phyloP scores from a whole-genome alignment of 2,888 invertebrate genomes.

The Pseudococcus viburni region DNA sequence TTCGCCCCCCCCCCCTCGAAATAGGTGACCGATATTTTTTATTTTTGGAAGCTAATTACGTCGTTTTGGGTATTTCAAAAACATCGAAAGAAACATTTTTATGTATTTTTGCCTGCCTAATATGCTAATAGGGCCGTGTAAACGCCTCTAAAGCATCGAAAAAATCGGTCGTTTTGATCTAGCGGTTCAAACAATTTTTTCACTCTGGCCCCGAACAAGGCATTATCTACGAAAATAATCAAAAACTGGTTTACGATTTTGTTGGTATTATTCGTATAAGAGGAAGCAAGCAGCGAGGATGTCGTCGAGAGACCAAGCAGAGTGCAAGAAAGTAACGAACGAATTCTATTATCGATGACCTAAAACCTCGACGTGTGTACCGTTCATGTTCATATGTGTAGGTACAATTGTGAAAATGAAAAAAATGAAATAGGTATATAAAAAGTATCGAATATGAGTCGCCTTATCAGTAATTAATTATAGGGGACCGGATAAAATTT shows the following conservation, averaged over 20 bases:
- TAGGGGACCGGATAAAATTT: conserved; percentile 53
- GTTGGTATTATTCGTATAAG: background rate
- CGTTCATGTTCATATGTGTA: too few species aligned
- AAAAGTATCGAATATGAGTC: conserved; percentile 54
- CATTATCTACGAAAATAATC: conserved; percentile 49
- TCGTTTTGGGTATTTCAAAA: background rate
- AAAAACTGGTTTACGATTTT: conserved; percentile 51
- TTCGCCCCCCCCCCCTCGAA: background rate
- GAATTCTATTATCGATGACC: conserved; percentile 50
- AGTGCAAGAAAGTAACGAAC: conserved; percentile 41
- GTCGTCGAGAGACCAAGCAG: background rate
- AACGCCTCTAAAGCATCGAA: conserved; percentile 4
- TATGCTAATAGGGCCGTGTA: background rate
- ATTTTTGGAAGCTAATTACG: background rate
- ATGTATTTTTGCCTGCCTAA: background rate
- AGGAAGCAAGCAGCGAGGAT: background rate
- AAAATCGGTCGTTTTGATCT: conserved; percentile 46
- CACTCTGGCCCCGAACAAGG: background rate
- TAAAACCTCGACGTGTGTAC: conserved; percentile 37
- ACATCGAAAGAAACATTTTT: background rate
- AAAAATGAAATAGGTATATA: conserved; percentile 1
- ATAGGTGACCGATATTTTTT: background rate
- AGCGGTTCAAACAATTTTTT: conserved; percentile 40
- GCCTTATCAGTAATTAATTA: conserved; percentile 63
- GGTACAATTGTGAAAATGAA: conserved; percentile 26